phyloP scores from a whole-genome alignment of 2,797 vertebrate species.

The Takifugu ocellatus region DNA sequence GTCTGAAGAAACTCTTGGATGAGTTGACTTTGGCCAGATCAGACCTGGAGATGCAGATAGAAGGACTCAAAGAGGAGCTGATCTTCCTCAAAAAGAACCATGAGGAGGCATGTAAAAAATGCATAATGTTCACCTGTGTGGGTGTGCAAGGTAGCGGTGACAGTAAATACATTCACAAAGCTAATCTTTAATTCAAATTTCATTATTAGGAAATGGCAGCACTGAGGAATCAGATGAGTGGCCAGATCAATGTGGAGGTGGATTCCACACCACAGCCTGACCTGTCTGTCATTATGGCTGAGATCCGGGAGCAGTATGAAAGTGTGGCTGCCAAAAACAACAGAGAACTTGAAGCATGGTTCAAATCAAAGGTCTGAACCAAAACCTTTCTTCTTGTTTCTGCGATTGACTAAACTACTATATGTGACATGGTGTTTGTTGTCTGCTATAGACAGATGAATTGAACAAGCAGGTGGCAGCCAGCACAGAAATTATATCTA shows the following conservation, averaged over 20 bases:
- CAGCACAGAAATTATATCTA: slow-evolving; percentile 75
- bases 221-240: slow-evolving; percentile 68
- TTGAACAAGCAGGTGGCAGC: slow-evolving; percentile 78
- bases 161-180: neutral
- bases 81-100: slow-evolving; percentile 88
- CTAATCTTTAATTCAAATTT: neutral
- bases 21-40: slow-evolving; percentile 85
- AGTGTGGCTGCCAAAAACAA: slow-evolving; percentile 51
- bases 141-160: neutral
- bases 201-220: slow-evolving; percentile 64
- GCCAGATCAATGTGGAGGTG: slow-evolving; percentile 78
- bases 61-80: slow-evolving; percentile 84
- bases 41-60: slow-evolving; percentile 89
- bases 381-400: neutral
- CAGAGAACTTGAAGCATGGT: slow-evolving; percentile 67
- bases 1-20: slow-evolving; percentile 85
- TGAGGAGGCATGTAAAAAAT: slow-evolving; percentile 66
- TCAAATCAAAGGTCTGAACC: slow-evolving; percentile 65
- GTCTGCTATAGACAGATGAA: slow-evolving; percentile 66
- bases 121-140: neutral
- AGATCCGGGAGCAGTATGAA: slow-evolving; percentile 77
- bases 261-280: slow-evolving; percentile 54
- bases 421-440: neutral
- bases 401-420: neutral
- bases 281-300: slow-evolving; percentile 55